Conservation (phyloP, 2,888 invertebrate genomes). For the Pachydiplax longipennis region DNA sequence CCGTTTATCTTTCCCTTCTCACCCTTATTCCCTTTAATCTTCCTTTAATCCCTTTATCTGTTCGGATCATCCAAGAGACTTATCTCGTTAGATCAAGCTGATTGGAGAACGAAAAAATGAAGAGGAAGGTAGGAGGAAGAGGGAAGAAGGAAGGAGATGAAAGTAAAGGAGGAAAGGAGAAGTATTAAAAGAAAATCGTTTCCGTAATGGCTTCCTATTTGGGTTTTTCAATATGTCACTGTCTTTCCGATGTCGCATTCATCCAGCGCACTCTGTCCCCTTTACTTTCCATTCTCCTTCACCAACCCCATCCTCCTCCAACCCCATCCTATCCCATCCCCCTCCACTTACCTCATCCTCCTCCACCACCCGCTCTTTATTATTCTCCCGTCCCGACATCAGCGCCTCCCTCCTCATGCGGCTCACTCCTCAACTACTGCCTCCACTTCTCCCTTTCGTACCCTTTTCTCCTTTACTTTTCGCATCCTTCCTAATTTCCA, state of each 20-base stretch:
- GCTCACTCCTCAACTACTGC: not conserved
- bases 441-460: not conserved
- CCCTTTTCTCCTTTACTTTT: not conserved
- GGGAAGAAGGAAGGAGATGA: not conserved
- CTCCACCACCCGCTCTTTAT: not conserved
- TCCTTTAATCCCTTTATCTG: not conserved
- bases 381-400: not conserved
- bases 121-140: not conserved
- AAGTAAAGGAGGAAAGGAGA: not conserved
- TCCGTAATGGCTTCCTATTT: slow-evolving; percentile 37
- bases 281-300: not conserved
- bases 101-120: not conserved
- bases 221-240: slow-evolving; percentile 41
- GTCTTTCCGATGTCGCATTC: slow-evolving; percentile 19
- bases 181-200: not conserved
- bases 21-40: not conserved
- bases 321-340: not conserved
- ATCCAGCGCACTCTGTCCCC: not conserved
- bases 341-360: not conserved
- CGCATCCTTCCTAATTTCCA: not conserved
- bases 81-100: not conserved
- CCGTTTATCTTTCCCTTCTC: not conserved
- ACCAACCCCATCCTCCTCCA: not conserved
- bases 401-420: not conserved
- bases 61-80: not conserved